phyloP scores from a whole-genome alignment of 2,797 vertebrate species.

The Muscicapa striata region DNA sequence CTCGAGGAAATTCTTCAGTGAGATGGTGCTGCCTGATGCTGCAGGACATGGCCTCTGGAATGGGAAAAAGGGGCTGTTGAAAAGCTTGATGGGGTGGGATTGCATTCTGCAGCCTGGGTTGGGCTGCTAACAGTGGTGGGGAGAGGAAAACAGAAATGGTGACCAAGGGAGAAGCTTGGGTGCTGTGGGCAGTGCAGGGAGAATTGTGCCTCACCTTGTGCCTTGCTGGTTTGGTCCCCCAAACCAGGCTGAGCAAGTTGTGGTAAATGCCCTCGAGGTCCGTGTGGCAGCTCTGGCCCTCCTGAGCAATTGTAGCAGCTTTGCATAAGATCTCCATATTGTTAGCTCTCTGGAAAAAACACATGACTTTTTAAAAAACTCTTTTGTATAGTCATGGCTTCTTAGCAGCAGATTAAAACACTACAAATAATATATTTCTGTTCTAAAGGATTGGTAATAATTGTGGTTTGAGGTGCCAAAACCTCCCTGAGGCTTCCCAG shows the following conservation, averaged over 20 bases:
- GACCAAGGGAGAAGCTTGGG: accelerated
- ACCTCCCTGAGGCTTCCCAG: neutral
- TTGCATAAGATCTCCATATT: conserved; percentile 28
- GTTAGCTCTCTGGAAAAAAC: neutral
- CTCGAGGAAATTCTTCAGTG: conserved; percentile 33
- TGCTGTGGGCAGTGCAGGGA: neutral
- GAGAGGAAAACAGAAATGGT: neutral
- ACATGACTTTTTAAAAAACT: accelerated
- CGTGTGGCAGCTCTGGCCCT: neutral
- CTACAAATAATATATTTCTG: accelerated
- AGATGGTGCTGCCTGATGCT: neutral
- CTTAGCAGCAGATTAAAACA: neutral
- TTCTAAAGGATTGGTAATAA: neutral
- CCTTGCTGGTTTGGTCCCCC: accelerated
- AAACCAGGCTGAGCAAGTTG: neutral
- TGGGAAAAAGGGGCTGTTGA: accelerated
- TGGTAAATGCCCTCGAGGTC: neutral
- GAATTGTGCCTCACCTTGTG: neutral
- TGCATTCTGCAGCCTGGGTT: neutral
- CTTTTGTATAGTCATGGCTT: neutral
- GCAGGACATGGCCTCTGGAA: conserved; percentile 14
- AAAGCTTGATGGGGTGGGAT: accelerated
- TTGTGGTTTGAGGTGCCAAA: neutral
- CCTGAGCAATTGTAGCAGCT: neutral
- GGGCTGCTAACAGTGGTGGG: accelerated